phyloP scores from a whole-genome alignment of 2,113 vertebrate species.

The Callaeas wilsoni region DNA sequence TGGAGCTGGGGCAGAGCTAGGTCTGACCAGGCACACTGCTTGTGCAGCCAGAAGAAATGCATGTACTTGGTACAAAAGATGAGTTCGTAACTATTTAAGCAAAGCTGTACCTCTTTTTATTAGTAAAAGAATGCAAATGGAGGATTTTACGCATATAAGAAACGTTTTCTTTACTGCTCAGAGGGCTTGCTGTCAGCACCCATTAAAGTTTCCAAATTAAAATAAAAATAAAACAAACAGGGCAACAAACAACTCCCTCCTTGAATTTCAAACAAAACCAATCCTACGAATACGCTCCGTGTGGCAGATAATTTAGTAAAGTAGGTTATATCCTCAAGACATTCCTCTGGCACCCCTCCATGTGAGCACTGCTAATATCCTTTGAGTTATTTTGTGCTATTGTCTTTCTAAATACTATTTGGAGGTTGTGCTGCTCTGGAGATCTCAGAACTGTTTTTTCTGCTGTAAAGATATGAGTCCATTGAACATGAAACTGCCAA shows the following conservation, averaged over 20 bases:
- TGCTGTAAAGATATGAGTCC: not conserved
- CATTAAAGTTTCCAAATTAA: not conserved
- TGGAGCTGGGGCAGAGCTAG: not conserved
- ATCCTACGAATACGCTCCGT: not conserved
- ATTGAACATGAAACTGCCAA: not conserved
- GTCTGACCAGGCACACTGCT: not conserved
- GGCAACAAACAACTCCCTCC: not conserved
- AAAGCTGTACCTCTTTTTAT: constrained; percentile 3
- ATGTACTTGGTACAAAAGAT: not conserved
- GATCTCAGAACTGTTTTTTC: not conserved
- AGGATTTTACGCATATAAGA: not conserved
- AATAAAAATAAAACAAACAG: not conserved
- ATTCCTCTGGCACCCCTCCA: not conserved
- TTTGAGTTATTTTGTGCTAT: not conserved
- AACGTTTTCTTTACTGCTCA: not conserved
- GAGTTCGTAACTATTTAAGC: not conserved
- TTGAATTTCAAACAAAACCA: not conserved
- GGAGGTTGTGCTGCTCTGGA: not conserved
- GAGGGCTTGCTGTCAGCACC: not conserved
- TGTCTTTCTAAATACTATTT: not conserved
- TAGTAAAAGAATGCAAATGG: not conserved
- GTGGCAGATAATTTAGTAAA: not conserved
- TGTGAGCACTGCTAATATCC: not conserved
- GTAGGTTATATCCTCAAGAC: not conserved
- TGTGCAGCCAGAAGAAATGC: not conserved